Percentiles rank a stretch among this genome's conserved stretches.
These are phyloP conservation scores for Cichladusa arquata DNA, from an alignment of 2,113 vertebrate species.

Conservation along the genomic window DNA sequence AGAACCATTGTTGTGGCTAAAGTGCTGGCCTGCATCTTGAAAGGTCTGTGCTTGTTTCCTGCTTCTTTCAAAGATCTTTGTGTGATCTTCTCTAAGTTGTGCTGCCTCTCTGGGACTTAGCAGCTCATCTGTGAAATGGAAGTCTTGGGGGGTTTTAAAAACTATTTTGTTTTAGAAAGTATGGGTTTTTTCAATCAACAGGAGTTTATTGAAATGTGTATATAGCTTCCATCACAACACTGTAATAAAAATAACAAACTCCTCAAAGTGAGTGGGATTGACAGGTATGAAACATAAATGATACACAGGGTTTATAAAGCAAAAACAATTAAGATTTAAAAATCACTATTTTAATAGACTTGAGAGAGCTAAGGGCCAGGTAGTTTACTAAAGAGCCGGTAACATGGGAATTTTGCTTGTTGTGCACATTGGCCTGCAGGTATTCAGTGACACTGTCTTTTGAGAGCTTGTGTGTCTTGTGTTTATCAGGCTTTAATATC, in stretches of 20 bases:
- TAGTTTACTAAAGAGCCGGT: not conserved
- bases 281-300: not conserved
- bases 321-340: not conserved
- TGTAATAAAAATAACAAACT: not conserved
- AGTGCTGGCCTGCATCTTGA: not conserved
- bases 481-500: not conserved
- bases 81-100: not conserved
- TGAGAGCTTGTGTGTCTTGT: not conserved
- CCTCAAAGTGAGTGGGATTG: not conserved
- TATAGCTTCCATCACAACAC: not conserved
- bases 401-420: not conserved
- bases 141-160: not conserved
- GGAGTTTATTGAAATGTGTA: not conserved
- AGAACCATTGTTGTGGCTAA: not conserved
- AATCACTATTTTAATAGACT: not conserved
- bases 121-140: not conserved
- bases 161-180: not conserved
- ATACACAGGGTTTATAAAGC: not conserved
- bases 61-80: not conserved
- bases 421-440: not conserved
- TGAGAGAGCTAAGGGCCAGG: not conserved
- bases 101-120: not conserved
- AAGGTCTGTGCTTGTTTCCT: not conserved
- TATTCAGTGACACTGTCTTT: not conserved
- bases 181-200: not conserved